Percentiles rank a stretch among this genome's conserved stretches.
phyloP scores from a whole-genome alignment of 1,140 invertebrate genomes.

The Scaptomyza hsui region DNA sequence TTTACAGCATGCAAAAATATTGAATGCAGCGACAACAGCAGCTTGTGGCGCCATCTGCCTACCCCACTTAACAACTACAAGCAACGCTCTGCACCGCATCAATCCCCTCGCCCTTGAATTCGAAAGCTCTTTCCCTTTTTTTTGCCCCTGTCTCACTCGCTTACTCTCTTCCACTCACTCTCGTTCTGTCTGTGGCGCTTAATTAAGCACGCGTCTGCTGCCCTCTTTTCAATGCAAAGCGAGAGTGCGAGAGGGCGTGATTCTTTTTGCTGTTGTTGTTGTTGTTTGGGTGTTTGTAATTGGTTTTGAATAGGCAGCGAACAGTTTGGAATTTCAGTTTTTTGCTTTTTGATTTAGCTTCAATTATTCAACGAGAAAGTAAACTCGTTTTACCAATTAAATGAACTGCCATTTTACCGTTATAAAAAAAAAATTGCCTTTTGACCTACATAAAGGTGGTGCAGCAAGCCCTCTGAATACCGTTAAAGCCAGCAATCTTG shows the following conservation, averaged over 20 bases:
- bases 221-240: constrained; percentile 19
- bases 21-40: constrained; percentile 31
- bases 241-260: constrained; percentile 24
- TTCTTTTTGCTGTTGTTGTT: constrained; percentile 23
- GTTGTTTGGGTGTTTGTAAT: constrained; percentile 36
- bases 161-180: constrained; percentile 15
- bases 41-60: constrained; percentile 36
- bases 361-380: constrained; percentile 60
- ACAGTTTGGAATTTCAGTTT: constrained; percentile 10
- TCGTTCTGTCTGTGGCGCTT: constrained; percentile 53
- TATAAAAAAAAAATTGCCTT: constrained; percentile 44
- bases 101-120: constrained; percentile 12
- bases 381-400: constrained; percentile 49
- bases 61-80: constrained; percentile 24
- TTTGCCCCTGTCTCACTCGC: neutral
- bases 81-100: constrained; percentile 1
- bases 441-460: constrained; percentile 52
- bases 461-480: constrained; percentile 53
- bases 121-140: constrained; percentile 44
- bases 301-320: constrained; percentile 43
- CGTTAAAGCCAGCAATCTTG: constrained; percentile 37
- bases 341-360: constrained; percentile 59
- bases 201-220: constrained; percentile 70
- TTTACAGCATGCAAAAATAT: constrained; percentile 21
- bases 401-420: constrained; percentile 17